Evolutionary conservation across 2,113 vertebrate species (phyloP), one percentile per base, ranked within the genome.

Genomic region (Takifugu flavidus): DNA sequence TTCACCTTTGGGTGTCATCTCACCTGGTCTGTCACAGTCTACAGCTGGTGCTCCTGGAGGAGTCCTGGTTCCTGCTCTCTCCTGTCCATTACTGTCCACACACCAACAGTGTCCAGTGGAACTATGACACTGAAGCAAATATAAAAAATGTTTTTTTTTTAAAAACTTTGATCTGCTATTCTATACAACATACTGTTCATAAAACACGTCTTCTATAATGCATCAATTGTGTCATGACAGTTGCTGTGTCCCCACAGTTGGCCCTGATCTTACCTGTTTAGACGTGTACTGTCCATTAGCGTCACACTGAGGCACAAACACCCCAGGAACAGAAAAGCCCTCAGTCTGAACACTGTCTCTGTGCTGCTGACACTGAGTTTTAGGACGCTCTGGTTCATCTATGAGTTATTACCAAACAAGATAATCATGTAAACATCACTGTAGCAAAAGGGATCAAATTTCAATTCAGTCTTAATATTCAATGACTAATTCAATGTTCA

Each of bases 51-150:
- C 59, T 39, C 93, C 91, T 0, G 93, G 91, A 0, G 82, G 71
- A 0, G 87, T 92, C 29, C 88, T 86, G 0, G 92, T 95, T n/a
- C 93, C 93, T 0, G 87, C 56, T 42, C 92, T 83, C 82, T 95
- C 93, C 45, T 88, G 85, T n/a, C 94, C 94, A 0, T 72, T 59
- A 0, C 5, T 49, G 2, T 93, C 88, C 75, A 97, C 94, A 0
- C 94, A 96, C 94, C 94, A 95, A 73, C 94, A 95, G 58, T 93
- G 54, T 43, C 93, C 93, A 0, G 87, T 90, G 62, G 89, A 87
- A 8, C 85, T 1, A 0, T 93, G 92, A 56, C 94, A 95, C 87
- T 94, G 89, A 46, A 56, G 25, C 5, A 62, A 1, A 29, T 5
- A 1, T 34, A 15, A 20, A 15, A 15, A 26, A 8, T 4, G 10